Conservation (phyloP, 2,113 vertebrate species). For the Crotalus tigris region DNA sequence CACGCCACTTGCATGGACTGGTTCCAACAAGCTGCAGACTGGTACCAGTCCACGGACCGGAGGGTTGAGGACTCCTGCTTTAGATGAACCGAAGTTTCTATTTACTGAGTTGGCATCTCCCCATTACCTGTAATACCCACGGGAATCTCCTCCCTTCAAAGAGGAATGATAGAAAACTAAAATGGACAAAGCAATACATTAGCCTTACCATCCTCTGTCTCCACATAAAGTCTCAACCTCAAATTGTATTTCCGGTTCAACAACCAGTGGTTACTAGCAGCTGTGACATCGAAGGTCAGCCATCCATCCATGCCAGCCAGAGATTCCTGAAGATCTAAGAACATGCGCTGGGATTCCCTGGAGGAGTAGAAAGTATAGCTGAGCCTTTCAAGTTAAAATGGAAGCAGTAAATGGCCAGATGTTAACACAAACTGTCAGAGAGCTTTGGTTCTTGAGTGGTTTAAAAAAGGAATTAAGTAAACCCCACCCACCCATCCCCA, state of each 20-base stretch:
- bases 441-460: not conserved
- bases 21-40: not conserved
- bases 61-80: not conserved
- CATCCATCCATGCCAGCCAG: constrained; percentile 85
- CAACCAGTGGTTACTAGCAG: constrained; percentile 88
- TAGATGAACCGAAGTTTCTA: not conserved
- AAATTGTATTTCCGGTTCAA: constrained; percentile 79
- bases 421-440: not conserved
- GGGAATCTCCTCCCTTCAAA: not conserved
- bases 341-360: constrained; percentile 89
- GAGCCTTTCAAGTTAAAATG: not conserved
- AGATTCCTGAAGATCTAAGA: constrained; percentile 90
- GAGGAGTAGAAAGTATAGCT: not conserved
- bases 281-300: constrained; percentile 91
- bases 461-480: not conserved
- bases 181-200: not conserved
- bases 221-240: constrained; percentile 89
- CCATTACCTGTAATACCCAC: not conserved
- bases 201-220: constrained; percentile 84
- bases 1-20: not conserved
- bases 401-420: not conserved
- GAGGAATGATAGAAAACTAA: not conserved
- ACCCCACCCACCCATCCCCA: not conserved
- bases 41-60: not conserved
- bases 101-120: not conserved